A percentile compares a stretch with the other conserved stretches of the same genome.
Evolutionary conservation across 1,140 invertebrate species (phyloP).

Genomic region (Leucophenga varia): DNA sequence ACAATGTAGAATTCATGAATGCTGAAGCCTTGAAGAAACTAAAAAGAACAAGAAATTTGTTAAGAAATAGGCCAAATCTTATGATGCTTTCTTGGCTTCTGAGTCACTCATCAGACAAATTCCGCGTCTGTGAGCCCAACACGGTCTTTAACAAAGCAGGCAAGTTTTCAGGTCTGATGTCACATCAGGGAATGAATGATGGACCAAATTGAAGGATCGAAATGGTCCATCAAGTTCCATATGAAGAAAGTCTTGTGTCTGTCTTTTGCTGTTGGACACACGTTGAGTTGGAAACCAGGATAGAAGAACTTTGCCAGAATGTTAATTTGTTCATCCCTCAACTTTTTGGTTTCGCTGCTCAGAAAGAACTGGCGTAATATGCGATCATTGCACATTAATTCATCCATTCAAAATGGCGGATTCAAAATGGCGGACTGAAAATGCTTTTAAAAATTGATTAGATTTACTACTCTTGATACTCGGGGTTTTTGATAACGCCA

Average conservation of each 20-base stretch:
- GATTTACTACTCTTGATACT: too few species aligned
- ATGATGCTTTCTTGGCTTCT: constrained; percentile 97
- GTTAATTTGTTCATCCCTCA: constrained; percentile 93
- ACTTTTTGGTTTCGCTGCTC: constrained; percentile 97
- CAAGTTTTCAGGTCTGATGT: constrained; percentile 97
- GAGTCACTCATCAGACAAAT: constrained; percentile 98
- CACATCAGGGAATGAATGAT: constrained; percentile 93
- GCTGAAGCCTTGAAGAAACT: constrained; percentile 96
- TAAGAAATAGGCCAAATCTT: constrained; percentile 91
- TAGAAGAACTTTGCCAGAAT: constrained; percentile 93
- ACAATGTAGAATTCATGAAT: constrained; percentile 91
- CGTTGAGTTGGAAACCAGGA: constrained; percentile 91
- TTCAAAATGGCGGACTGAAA: too few species aligned
- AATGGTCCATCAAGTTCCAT: constrained; percentile 98
- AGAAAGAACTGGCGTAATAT: constrained; percentile 99
- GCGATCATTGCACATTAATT: constrained; percentile 93
- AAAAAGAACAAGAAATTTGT: constrained; percentile 99
- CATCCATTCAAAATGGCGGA: too few species aligned
- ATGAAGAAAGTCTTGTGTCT: constrained; percentile 99
- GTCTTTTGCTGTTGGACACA: constrained; percentile 94
- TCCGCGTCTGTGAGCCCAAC: constrained; percentile 93
- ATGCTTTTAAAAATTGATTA: too few species aligned
- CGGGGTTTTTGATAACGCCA: too few species aligned
- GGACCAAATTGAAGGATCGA: constrained; percentile 94
- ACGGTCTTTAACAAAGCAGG: constrained; percentile 98